phyloP scores from a whole-genome alignment of 2,888 invertebrate species.

The Diplolepis rosae region DNA sequence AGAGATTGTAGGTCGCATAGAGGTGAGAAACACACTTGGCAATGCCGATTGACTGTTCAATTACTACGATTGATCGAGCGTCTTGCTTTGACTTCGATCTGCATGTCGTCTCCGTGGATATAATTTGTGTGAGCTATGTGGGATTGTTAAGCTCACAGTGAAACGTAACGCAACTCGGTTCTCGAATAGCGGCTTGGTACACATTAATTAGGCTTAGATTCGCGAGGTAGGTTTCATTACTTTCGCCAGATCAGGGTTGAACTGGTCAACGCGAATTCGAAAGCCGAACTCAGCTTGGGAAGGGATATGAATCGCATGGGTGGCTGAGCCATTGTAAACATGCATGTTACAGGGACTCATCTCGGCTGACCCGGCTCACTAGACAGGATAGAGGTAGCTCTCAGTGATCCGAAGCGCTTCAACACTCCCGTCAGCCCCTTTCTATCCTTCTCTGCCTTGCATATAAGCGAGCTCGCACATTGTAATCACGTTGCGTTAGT shows the following conservation, averaged over 20 bases:
- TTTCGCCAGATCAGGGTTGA: constrained; percentile 68
- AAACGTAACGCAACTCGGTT: neutral
- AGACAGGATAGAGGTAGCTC: constrained; percentile 35
- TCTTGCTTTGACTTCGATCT: constrained; percentile 19
- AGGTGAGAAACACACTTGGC: neutral
- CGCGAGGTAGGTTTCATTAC: constrained; percentile 70
- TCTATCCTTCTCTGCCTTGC: constrained; percentile 44
- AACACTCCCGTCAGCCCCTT: constrained; percentile 39
- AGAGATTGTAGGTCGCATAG: neutral
- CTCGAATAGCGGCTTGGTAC: constrained; percentile 59
- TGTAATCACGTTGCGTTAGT: constrained; percentile 67
- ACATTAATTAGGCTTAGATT: constrained; percentile 71
- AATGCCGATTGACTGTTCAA: constrained; percentile 14
- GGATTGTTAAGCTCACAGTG: neutral
- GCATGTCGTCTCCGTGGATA: constrained; percentile 2
- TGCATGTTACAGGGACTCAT: constrained; percentile 69
- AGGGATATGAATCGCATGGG: constrained; percentile 66
- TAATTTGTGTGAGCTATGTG: neutral
- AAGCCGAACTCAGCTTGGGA: constrained; percentile 33
- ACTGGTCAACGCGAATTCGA: constrained; percentile 48
- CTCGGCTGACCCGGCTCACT: constrained; percentile 43
- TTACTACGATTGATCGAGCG: constrained; percentile 24
- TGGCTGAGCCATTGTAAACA: constrained; percentile 71
- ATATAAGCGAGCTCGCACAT: constrained; percentile 54
- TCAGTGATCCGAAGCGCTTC: constrained; percentile 37